Percentiles rank a stretch among this genome's conserved stretches.
phyloP scores from a whole-genome alignment of 1,140 invertebrate genomes.

The Drosophila sulfurigaster region DNA sequence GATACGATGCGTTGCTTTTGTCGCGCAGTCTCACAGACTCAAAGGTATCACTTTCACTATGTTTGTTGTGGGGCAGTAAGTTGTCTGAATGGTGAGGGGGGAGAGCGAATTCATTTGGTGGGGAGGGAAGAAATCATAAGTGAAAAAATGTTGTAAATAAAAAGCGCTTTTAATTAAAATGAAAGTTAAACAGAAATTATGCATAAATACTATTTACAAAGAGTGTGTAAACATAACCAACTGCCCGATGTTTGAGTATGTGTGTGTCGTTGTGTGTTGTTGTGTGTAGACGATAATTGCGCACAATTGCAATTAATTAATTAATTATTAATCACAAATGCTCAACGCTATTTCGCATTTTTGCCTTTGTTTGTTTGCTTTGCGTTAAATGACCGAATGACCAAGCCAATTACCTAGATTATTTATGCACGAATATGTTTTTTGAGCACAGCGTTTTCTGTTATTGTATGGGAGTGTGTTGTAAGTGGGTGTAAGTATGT shows the following conservation, averaged over 20 bases:
- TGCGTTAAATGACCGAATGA: conserved; percentile 44
- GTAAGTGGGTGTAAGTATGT: conserved; percentile 45
- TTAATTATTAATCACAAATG: conserved; percentile 54
- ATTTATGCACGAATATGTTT: conserved; percentile 58
- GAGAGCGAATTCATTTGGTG: not conserved
- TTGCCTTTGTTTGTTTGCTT: conserved; percentile 33
- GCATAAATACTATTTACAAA: conserved; percentile 66
- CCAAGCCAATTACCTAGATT: conserved; percentile 74
- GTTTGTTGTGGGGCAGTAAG: conserved; percentile 47
- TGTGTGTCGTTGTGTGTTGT: conserved; percentile 22
- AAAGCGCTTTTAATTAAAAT: conserved; percentile 56
- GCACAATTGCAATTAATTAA: conserved; percentile 68
- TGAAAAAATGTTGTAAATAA: conserved; percentile 37
- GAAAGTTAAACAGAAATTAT: conserved; percentile 50
- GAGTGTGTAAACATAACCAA: conserved; percentile 53
- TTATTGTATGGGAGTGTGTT: conserved; percentile 14
- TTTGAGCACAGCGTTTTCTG: conserved; percentile 20
- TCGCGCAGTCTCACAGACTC: conserved; percentile 56
- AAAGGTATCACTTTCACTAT: conserved; percentile 36
- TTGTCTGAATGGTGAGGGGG: conserved; percentile 47
- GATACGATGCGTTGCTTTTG: conserved; percentile 21
- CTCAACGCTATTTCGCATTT: conserved; percentile 33
- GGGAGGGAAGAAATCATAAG: conserved; percentile 30
- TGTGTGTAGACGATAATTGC: conserved; percentile 50
- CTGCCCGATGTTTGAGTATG: conserved; percentile 34